Evolutionary conservation across 1,140 invertebrate genomes (phyloP), one percentile per base, ranked within the genome.

Genomic region (Drosophila arizonae): DNA sequence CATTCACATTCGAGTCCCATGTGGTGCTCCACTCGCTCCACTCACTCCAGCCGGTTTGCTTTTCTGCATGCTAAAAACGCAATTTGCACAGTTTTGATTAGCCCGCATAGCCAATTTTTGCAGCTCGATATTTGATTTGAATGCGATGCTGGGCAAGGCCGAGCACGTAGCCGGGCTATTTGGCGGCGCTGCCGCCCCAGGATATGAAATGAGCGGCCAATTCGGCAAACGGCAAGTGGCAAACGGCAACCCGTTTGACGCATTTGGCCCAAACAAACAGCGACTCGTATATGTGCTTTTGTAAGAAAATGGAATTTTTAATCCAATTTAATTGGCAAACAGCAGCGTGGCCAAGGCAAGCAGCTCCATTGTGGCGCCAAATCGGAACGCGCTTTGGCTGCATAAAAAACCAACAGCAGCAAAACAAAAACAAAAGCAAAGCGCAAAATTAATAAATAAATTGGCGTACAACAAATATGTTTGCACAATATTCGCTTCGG

Each of bases 241-340:
- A 64, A 85, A 76, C 75, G 13, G 81, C 75, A 64, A 85, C 72
- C 75, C 76, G 60, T 81, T 63, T 77, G 68, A 76, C 72, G 65
- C 79, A 86, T 82, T 70, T 79, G 76, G 79, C 65, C 54, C 58
- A 64, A 54, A 60, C 66, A 67, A 62, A 62, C 64, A 68, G 41
- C 45, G 64, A 60, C 30, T 51, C 70, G 45, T 48, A 77, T 56
- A 67, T 64, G 36, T 36, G 66, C 72, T 64, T 71, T 64, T 69
- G 70, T 72, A 77, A 71, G 76, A 79, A 87, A 88, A 88, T 88
- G 84, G 84, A 88, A 88, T 88, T 88, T 88, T 88, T 88, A 88
- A 88, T 88, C 79, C 85, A 88, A 70, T 88, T 79, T 88, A 88
- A 88, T 88, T 88, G 79, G 77, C 70, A 63, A 45, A 39, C 56